phyloP scores from a whole-genome alignment of 2,113 vertebrate species.

The Misgurnus anguillicaudatus region DNA sequence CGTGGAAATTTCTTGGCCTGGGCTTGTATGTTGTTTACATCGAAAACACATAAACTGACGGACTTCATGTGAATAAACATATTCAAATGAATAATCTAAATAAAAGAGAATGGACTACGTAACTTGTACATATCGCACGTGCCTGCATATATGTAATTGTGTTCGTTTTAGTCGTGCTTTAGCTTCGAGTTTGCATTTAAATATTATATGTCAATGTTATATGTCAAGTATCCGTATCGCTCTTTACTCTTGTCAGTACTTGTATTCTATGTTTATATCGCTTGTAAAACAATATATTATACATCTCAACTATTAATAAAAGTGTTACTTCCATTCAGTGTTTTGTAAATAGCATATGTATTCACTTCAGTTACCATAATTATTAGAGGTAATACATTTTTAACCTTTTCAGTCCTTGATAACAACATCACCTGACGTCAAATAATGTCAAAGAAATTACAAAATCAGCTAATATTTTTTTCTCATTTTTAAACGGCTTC shows the following conservation, averaged over 20 bases:
- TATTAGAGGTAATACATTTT: too few relatives aligned
- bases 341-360: not conserved
- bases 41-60: constrained; percentile 30
- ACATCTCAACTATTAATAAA: constrained; percentile 39
- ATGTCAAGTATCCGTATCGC: constrained; percentile 58
- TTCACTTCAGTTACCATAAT: too few relatives aligned
- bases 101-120: constrained; percentile 28
- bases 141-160: constrained; percentile 62
- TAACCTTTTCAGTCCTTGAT: too few relatives aligned
- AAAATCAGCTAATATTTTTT: too few relatives aligned
- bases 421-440: too few relatives aligned
- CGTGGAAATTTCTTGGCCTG: constrained; percentile 43
- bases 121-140: constrained; percentile 67
- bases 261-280: constrained; percentile 65
- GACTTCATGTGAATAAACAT: too few relatives aligned
- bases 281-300: constrained; percentile 61
- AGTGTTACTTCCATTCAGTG: constrained; percentile 21
- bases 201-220: constrained; percentile 61
- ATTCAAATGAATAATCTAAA: constrained; percentile 48
- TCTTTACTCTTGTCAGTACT: constrained; percentile 45
- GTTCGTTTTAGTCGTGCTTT: constrained; percentile 47
- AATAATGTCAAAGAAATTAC: too few relatives aligned
- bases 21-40: constrained; percentile 47
- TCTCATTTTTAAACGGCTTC: too few relatives aligned
- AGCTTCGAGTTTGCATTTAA: constrained; percentile 48